Percentiles rank a stretch among this genome's conserved stretches.
Conservation (phyloP, 2,888 invertebrate genomes). For the Matsumyia berberina region DNA sequence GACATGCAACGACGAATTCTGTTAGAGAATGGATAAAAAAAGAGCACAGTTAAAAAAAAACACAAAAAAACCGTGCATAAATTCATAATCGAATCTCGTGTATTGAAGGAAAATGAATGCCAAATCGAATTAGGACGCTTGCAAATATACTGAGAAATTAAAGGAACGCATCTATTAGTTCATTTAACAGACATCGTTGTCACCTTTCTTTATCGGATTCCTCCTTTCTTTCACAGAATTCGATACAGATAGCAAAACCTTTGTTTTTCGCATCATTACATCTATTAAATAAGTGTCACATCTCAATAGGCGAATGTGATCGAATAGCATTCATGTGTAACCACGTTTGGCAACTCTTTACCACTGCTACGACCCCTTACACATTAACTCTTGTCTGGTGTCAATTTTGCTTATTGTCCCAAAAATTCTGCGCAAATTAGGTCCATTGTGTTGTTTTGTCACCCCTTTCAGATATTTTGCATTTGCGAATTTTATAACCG, state of each 20-base stretch:
- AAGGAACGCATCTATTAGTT: not conserved
- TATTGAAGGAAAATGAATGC: no score
- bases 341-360: conserved; percentile 26
- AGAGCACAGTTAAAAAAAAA: no score
- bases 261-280: conserved; percentile 43
- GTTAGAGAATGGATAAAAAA: no score
- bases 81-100: no score
- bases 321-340: not conserved
- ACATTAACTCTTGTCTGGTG: conserved; percentile 27
- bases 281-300: conserved; percentile 47
- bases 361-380: not conserved
- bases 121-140: no score
- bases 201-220: conserved; percentile 10
- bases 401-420: conserved; percentile 27
- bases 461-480: conserved; percentile 21
- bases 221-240: not conserved
- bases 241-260: not conserved
- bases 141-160: no score
- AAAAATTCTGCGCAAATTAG: conserved; percentile 41
- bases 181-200: not conserved
- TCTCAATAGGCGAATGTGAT: conserved; percentile 2
- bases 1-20: no score
- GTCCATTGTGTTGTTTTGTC: conserved; percentile 29
- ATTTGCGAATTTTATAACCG: conserved; percentile 2
- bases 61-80: no score